Evolutionary conservation across 2,888 invertebrate genomes (phyloP).

Genomic region (Philereme vetulata): DNA sequence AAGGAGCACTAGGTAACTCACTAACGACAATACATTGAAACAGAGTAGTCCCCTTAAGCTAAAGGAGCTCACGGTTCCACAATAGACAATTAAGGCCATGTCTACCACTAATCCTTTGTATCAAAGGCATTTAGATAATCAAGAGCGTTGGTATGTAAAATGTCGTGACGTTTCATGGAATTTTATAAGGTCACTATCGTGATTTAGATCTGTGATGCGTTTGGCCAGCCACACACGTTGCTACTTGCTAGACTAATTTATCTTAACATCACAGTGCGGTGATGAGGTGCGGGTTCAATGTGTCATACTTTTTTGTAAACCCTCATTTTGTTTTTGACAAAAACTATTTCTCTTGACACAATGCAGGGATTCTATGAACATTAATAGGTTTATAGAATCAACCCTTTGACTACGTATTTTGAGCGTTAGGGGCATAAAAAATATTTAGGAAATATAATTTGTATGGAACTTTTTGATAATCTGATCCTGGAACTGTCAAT

Average conservation of each 20-base stretch:
- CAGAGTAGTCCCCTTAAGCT: slow-evolving; percentile 20
- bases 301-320: slow-evolving; percentile 25
- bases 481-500: no score
- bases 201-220: slow-evolving; percentile 71
- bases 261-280: slow-evolving; percentile 57
- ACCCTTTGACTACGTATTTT: no score
- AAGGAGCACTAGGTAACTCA: slow-evolving; percentile 1
- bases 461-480: no score
- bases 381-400: no score
- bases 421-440: no score
- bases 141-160: slow-evolving; percentile 61
- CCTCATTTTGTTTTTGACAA: slow-evolving; percentile 25
- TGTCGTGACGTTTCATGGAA: slow-evolving; percentile 73
- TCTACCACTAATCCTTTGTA: slow-evolving; percentile 62
- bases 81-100: slow-evolving; percentile 65
- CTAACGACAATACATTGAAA: slow-evolving; percentile 21
- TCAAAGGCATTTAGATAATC: slow-evolving; percentile 74
- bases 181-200: slow-evolving; percentile 78
- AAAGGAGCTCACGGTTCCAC: slow-evolving; percentile 46
- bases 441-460: no score
- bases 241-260: slow-evolving; percentile 65
- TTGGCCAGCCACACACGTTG: slow-evolving; percentile 75
- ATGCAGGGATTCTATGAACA: slow-evolving; percentile 1
- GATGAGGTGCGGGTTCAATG: slow-evolving; percentile 48
- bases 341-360: slow-evolving; percentile 23